A percentile compares a stretch with the other conserved stretches of the same genome.
Conservation (phyloP, 2,797 vertebrate genomes). For the Tokudaia muenninki region DNA sequence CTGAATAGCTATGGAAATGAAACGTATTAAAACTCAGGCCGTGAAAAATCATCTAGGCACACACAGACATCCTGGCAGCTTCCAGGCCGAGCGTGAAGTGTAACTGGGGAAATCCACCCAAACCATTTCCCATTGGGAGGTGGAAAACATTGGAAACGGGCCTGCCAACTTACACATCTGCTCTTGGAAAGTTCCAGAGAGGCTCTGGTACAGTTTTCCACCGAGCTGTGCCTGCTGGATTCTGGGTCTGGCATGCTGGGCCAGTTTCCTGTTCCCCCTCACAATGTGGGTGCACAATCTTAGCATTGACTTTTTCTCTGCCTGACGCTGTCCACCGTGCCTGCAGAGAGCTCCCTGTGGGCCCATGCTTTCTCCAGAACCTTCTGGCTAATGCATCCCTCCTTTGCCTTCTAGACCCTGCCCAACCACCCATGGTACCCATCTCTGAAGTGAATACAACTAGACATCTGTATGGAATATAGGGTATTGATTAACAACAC, state of each 20-base stretch:
- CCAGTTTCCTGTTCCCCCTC: fast-evolving
- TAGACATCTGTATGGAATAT: background rate
- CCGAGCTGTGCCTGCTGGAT: fast-evolving
- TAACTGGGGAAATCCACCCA: background rate
- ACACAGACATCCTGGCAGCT: background rate
- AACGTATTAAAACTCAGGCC: slow-evolving; percentile 52
- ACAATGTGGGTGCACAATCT: background rate
- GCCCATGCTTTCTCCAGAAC: background rate
- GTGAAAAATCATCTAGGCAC: background rate
- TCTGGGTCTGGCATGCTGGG: fast-evolving
- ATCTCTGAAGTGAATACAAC: background rate
- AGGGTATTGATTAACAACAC: background rate
- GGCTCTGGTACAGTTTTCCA: background rate
- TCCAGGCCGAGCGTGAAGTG: background rate
- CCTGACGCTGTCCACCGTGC: background rate
- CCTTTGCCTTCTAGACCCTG: background rate
- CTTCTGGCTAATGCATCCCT: background rate
- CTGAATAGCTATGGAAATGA: slow-evolving; percentile 16
- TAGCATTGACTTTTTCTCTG: background rate
- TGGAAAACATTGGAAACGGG: background rate
- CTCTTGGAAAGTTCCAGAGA: background rate
- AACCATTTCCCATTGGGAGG: fast-evolving
- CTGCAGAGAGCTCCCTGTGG: background rate
- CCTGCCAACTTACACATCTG: background rate
- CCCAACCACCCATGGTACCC: fast-evolving